Evolutionary conservation across 2,113 vertebrate genomes (phyloP).

Genomic region (Stictonetta naevosa): DNA sequence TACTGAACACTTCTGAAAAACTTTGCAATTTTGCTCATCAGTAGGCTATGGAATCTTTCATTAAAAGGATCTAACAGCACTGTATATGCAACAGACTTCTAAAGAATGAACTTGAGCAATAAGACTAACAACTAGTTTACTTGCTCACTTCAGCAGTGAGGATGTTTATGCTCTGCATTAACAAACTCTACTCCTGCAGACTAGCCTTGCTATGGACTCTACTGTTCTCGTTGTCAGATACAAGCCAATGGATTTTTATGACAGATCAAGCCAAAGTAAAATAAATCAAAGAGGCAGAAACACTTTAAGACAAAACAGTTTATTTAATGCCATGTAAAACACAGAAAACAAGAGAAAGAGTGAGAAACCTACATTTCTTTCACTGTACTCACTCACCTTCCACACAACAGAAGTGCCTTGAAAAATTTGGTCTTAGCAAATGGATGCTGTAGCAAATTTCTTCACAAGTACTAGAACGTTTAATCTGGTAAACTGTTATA

Average conservation of each 20-base stretch:
- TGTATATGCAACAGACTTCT: background rate
- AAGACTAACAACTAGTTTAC: background rate
- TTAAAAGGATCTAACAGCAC: background rate
- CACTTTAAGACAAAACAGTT: background rate
- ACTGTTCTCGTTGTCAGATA: background rate
- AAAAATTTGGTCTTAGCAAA: background rate
- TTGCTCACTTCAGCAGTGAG: background rate
- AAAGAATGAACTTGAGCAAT: background rate
- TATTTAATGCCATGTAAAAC: background rate
- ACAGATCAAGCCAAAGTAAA: background rate
- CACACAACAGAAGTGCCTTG: background rate
- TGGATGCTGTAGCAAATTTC: background rate
- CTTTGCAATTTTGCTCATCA: background rate
- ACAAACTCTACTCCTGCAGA: background rate
- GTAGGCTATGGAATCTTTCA: background rate
- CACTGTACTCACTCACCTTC: background rate
- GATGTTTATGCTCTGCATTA: accelerated
- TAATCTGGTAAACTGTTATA: background rate
- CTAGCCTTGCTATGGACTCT: background rate
- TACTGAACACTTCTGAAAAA: background rate
- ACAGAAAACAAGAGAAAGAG: background rate
- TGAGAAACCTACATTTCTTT: background rate
- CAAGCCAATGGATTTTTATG: background rate
- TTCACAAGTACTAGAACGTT: background rate
- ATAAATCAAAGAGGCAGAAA: background rate